Evolutionary conservation across 2,113 vertebrate species (phyloP), one percentile per base, ranked within the genome.

Genomic region (Symphodus melops): DNA sequence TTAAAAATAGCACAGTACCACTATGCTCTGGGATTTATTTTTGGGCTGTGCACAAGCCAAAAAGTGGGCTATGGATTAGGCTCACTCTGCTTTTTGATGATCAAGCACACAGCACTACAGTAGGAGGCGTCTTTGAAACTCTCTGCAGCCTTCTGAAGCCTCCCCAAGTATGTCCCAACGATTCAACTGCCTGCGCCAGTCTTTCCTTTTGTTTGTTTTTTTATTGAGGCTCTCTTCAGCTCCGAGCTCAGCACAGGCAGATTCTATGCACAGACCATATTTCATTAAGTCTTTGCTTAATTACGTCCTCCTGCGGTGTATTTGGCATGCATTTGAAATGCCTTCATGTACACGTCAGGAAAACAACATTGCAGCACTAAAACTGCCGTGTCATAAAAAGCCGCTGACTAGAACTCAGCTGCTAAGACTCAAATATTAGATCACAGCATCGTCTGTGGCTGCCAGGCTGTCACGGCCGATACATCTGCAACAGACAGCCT

Each of bases 31-130:
- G 62, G 85, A 69, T 84, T 89, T 90, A 90, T 89, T 88, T 90
- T 88, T 87, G 79, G 79, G 59, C 76, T 66, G 81, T 61, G 72
- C 72, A 44, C 10, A 46, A 89, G 74, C 82, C 77, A 78, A 86
- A 86, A 88, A 88, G 82, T 81, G 82, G 83, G 90, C 69, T 91
- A 62, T 77, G 81, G 80, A 88, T 88, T 85, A 86, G 79, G 70
- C 67, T 5, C 68, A 72, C 67, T 54, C 87, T 80, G 82, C 73
- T 86, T 82, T 91, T 92, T 90, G 78, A 91, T 87, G 88, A 91
- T 81, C 84, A 80, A 75, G 82, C 81, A 82, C 71, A 68, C 76
- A 69, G 86, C 59, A 52, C 53, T 59, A 51, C 48, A 51, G 19
- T 51, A 53, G 63, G 79, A 89, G 79, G 77, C 52, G 61, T 72